Evolutionary conservation across 1,140 invertebrate species (phyloP).

Genomic region (Penaeus indicus): DNA sequence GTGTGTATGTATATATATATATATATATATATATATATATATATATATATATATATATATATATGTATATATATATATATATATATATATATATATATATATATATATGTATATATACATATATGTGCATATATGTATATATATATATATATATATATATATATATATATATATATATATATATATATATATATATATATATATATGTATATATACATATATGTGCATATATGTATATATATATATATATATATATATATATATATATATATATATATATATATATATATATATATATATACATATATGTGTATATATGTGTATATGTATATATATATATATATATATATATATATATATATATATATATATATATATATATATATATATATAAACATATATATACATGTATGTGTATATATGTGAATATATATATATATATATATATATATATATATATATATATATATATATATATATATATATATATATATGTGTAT

Average conservation of each 20-base stretch:
- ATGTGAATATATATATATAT: too few species aligned
- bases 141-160: background rate
- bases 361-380: background rate
- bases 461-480: too few species aligned
- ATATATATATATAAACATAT: too few species aligned
- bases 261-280: too few species aligned
- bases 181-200: conserved; percentile 22
- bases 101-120: conserved; percentile 3
- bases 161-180: background rate
- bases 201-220: conserved; percentile 1
- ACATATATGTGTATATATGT: background rate
- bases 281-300: too few species aligned
- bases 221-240: conserved; percentile 1
- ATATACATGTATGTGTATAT: too few species aligned
- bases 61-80: background rate
- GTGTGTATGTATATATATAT: background rate
- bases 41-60: background rate
- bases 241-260: background rate
- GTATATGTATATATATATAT: conserved; percentile 2
- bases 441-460: too few species aligned
- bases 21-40: background rate
- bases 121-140: background rate
- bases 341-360: background rate
- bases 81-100: conserved; percentile 24
- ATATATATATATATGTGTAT: too few species aligned